Percentiles rank a stretch among this genome's conserved stretches.
Evolutionary conservation across 2,888 invertebrate species (phyloP).

Genomic region (Tachina fera): DNA sequence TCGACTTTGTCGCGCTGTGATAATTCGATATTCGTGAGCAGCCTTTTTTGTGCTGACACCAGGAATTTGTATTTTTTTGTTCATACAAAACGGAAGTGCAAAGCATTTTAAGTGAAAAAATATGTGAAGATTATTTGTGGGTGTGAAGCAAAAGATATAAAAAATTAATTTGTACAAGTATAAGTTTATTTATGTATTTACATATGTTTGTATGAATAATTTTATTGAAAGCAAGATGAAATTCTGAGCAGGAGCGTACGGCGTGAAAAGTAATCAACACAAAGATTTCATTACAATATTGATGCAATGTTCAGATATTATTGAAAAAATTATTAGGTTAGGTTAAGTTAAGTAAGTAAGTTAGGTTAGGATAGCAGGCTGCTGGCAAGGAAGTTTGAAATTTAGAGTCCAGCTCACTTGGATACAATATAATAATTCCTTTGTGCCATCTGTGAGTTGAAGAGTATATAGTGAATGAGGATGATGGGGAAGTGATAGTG

Average conservation of each 20-base stretch:
- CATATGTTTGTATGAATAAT: slow-evolving; percentile 21
- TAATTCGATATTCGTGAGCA: slow-evolving; percentile 76
- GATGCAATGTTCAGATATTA: no score
- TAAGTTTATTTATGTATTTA: slow-evolving; percentile 21
- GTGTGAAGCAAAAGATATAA: slow-evolving; percentile 59
- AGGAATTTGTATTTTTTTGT: slow-evolving; percentile 21
- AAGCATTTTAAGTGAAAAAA: slow-evolving; percentile 23
- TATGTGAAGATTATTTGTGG: slow-evolving; percentile 56
- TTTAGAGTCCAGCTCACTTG: no score
- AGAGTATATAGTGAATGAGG: no score
- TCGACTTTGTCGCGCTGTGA: slow-evolving; percentile 72
- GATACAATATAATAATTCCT: no score
- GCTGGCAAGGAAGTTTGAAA: no score
- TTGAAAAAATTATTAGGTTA: no score
- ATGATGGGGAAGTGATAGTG: no score
- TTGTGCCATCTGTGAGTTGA: no score
- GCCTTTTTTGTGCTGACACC: slow-evolving; percentile 73
- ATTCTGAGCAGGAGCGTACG: slow-evolving; percentile 15
- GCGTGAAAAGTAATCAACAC: neutral
- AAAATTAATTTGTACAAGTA: slow-evolving; percentile 10
- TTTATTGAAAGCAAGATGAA: slow-evolving; percentile 15
- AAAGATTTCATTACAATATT: neutral
- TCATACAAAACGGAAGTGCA: slow-evolving; percentile 56
- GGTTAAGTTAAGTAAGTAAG: no score
- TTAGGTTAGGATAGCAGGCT: no score